Base-by-base conservation (phyloP, 2,113 vertebrate genomes). In the Tetrao urogallus region DNA sequence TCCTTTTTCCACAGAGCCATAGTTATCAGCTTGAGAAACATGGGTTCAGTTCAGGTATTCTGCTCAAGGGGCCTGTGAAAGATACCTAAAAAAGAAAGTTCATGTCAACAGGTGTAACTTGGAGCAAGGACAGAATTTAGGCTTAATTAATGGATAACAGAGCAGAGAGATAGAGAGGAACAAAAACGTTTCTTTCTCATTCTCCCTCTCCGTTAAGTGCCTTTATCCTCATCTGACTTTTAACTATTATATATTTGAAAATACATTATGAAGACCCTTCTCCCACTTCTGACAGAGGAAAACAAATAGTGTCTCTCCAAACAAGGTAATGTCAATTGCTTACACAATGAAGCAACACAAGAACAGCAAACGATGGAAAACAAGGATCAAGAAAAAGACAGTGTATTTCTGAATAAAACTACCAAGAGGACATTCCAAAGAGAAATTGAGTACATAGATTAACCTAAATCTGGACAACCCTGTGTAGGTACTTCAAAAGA, bases 201-300 rank as follows among this genome's bases (percentile, higher is more conserved):
- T 86, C 48, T 89, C 58, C 28, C 81, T 82, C 40, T 89, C 42
- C 40, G 82, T 69, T 58, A 90, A 93, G 64, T 89, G 72, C 3
- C 50, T 87, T 92, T 93, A 65, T 76, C 67, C 89, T 80, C 89
- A 92, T 89, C 22, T 71, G 78, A 92, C 67, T 85, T 91, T 67
- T 87, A 91, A 80, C 50, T 40, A 89, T 42, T 56, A 54, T 5
- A 56, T 34, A 71, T 89, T 95, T 92, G 89, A 94, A 96, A 92
- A 91, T 74, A 80, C 56, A 91, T 92, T 94, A 94, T 94, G 78
- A 67, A 96, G 74, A 70, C 42, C 36, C n/a, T 90, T 93, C 67
- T 93, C 48, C 58, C 81, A 80, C 63, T 89, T 92, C n/a, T 82
- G 82, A 57, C 32, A 71, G 67, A 88, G 42, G 32, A 95, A 93